These are phyloP conservation scores for Drosophila yakuba DNA, from an alignment of 1,140 invertebrate species.

Conservation along the genomic window DNA sequence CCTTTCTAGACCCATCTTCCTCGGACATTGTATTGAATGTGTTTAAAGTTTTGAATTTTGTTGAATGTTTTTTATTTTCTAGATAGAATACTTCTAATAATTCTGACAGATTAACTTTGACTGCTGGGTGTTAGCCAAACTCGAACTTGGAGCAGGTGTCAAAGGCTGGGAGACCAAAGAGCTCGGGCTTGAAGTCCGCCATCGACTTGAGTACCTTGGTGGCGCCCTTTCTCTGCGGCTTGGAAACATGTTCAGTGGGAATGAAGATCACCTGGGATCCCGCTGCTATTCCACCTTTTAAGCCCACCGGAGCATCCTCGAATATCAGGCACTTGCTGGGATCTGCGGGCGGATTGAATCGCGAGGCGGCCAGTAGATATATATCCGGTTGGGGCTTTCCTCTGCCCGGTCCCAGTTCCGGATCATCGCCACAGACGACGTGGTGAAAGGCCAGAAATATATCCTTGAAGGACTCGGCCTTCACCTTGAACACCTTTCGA, in stretches of 20 bases:
- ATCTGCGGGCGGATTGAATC: conserved; percentile 90
- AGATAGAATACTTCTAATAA: not conserved
- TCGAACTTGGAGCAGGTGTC: conserved; percentile 74
- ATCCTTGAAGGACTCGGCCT: conserved; percentile 89
- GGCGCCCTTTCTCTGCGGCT: conserved; percentile 87
- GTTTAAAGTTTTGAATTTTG: not conserved
- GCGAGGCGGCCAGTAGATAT: conserved; percentile 92
- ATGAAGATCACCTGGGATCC: conserved; percentile 96
- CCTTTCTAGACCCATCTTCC: conserved; percentile 93
- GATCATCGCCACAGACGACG: conserved; percentile 93
- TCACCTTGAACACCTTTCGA: conserved; percentile 88
- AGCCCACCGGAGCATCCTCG: conserved; percentile 96
- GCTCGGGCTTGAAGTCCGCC: conserved; percentile 93
- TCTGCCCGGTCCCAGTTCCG: conserved; percentile 89
- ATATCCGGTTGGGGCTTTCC: conserved; percentile 96
- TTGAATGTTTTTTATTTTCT: not conserved
- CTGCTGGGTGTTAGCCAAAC: conserved; percentile 69
- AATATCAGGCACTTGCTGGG: conserved; percentile 94
- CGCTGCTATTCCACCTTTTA: conserved; percentile 90
- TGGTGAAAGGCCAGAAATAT: conserved; percentile 92
- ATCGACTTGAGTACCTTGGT: conserved; percentile 91
- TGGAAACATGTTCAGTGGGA: conserved; percentile 89
- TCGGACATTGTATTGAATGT: not conserved
- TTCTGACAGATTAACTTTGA: conserved; percentile 5
- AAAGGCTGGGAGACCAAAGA: conserved; percentile 91